Evolutionary conservation across 1,140 invertebrate species (phyloP), one percentile per base, ranked within the genome.

Genomic region (Hypsibius dujardini): DNA sequence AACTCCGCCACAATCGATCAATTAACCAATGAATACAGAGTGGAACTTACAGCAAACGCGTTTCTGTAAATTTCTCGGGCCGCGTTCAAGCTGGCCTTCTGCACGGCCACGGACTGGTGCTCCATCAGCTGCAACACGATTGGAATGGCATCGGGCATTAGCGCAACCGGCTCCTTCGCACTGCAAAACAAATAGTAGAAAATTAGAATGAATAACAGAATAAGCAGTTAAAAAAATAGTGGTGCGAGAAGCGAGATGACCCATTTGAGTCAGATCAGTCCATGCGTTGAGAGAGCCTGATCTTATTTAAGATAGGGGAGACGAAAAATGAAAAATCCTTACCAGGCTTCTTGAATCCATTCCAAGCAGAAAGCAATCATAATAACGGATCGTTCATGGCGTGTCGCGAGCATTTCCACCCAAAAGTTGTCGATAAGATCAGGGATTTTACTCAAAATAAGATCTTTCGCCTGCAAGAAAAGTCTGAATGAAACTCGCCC

Each of bases 381-480:
- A 12, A 7, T 67, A 12, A 42, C 3, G 12, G 12, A 15, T 3
- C 42, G 12, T 45, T 12, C 42, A 7, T 67, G 12, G 12, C 12
- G 42, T 67, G 62, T 67, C 12, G 12, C 62, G 12, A 42, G 3
- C 62, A 67, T 67, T 45, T 67, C 62, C 42, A 7, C 42, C 62
- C 62, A 67, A 42, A 67, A 67, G 62, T 67, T 67, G 62, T 67
- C 62, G 62, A 67, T 67, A 3, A 67, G 62, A 3, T 67, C 62
- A 3, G 42, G 62, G 42, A 7, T 67, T 42, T 67, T 67, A 7
- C 42, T 42, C 42, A 67, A 42, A 42, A 67, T 67, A 3, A 67
- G 3, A 3, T 67, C 62, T 67, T 67, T 67, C 62, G 62, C 62
- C 62, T 67, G 42, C 12, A 45, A 12, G 3, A 67, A 12, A 12